These are phyloP conservation scores for Mellivora capensis DNA, from an alignment of 2,113 vertebrate species.

Conservation along the genomic window DNA sequence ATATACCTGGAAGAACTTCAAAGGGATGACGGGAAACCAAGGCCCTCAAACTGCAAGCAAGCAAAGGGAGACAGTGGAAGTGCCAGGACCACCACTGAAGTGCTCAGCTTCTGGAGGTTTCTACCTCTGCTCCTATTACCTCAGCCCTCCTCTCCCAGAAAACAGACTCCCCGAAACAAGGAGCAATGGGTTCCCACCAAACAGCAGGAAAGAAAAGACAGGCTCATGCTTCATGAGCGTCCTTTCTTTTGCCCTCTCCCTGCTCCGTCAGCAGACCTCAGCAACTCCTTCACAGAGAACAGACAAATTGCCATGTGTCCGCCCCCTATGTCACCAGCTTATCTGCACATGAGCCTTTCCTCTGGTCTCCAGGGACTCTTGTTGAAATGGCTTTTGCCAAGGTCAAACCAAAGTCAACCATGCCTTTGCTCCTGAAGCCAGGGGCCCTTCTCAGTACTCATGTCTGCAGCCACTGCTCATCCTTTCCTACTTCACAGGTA, in stretches of 20 bases:
- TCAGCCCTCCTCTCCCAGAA: background rate
- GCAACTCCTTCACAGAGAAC: background rate
- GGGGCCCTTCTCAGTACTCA: background rate
- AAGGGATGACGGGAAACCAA: background rate
- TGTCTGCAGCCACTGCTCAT: background rate
- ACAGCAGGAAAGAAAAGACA: background rate
- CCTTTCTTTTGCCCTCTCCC: background rate
- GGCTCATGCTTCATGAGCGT: fast-evolving
- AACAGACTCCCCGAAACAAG: background rate
- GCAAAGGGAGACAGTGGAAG: background rate
- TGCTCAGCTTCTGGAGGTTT: background rate
- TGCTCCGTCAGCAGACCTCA: background rate
- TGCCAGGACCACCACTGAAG: background rate
- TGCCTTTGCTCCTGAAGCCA: background rate
- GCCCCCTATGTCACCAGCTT: background rate
- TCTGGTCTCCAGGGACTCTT: background rate
- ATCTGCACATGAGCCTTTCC: background rate
- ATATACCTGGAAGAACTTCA: background rate
- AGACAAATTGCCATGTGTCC: background rate
- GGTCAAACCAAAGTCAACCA: background rate
- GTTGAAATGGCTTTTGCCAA: background rate
- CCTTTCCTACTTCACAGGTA: background rate
- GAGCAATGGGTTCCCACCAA: background rate
- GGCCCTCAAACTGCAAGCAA: no score
- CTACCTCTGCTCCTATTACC: background rate